phyloP scores from a whole-genome alignment of 1,140 invertebrate genomes.

The Adoxophyes honmai region DNA sequence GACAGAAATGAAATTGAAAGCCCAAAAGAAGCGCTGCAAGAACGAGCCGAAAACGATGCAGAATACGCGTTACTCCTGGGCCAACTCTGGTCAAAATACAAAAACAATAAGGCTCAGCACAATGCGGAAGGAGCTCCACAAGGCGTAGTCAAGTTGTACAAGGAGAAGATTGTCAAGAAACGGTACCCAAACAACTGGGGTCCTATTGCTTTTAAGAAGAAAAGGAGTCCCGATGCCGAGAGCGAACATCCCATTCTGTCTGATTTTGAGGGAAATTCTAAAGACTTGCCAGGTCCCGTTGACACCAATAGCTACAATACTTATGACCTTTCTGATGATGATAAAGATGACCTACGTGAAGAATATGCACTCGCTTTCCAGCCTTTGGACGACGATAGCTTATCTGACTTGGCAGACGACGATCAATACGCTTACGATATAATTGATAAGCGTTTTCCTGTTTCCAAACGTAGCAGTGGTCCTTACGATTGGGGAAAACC shows the following conservation, averaged over 20 bases:
- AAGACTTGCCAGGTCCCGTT: constrained; percentile 52
- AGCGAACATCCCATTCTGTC: constrained; percentile 36
- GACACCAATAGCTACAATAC: constrained; percentile 56
- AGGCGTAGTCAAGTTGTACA: constrained; percentile 64
- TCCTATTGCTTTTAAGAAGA: constrained; percentile 72
- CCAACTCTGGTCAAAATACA: constrained; percentile 80
- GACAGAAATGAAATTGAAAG: constrained; percentile 72
- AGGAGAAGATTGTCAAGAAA: constrained; percentile 71
- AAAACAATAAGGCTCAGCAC: constrained; percentile 68
- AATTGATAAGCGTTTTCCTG: constrained; percentile 79
- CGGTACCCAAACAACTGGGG: constrained; percentile 68
- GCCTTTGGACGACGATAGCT: constrained; percentile 73
- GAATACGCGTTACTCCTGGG: constrained; percentile 78
- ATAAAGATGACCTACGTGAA: constrained; percentile 72
- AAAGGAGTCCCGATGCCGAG: constrained; percentile 63
- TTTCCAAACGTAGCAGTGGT: constrained; percentile 80
- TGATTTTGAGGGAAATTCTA: constrained; percentile 56
- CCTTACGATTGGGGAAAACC: constrained; percentile 64
- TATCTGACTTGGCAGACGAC: constrained; percentile 62
- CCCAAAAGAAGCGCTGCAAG: constrained; percentile 60
- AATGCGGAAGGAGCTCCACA: constrained; percentile 48
- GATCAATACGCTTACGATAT: constrained; percentile 64
- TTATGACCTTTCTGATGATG: constrained; percentile 57
- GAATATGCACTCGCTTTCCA: constrained; percentile 77
- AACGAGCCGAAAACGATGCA: constrained; percentile 67